Base-by-base conservation (phyloP, 1,140 invertebrate species). In the Drosophila ambigua region DNA sequence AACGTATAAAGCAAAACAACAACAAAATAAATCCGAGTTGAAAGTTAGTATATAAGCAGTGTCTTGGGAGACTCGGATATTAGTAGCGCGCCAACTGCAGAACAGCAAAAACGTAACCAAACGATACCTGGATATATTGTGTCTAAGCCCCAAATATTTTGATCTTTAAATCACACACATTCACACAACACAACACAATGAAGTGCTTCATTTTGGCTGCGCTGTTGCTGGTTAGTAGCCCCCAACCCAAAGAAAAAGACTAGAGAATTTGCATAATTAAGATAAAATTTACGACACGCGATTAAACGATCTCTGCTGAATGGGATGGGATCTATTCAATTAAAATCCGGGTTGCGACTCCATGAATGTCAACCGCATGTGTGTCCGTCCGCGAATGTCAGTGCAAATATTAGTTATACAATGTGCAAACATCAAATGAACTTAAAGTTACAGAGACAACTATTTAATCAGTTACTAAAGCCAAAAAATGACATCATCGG, bases 131-230 rank as follows among this genome's bases (percentile, higher is more conserved):
- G 57, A 69, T 55, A 67, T 67, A 44, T 23, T 58, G 55, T 24
- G 64, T 54, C 28, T 43, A 26, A 59, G 9, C 31, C 8, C 2
- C 3, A 35, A 11, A 35, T 3, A 35, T 11, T 35, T 11, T 69
- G 63, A 58, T 58, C 20, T 20, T 59, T 69, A 72, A 72, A 48
- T 66, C 69, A 46, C 35, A 41, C 24, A 51, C 24, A 51, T 3
- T 24, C 23, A 4, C 26, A 13, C 26, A 51, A 50, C 15, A 52
- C 50, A n/a, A n/a, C 9, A 61, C 48, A 35, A 90, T 90, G 88
- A 90, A 90, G 88, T 90, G 88, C 72, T 85, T 81, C 57, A 77
- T 90, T 67, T 82, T 90, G 54, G 84, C 84, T 79, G 75, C 84
- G 35, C 49, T 90, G 35, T 61, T 90, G 71, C 84, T 90, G 88